phyloP scores from a whole-genome alignment of 2,888 invertebrate species.

The Penaeus monodon region DNA sequence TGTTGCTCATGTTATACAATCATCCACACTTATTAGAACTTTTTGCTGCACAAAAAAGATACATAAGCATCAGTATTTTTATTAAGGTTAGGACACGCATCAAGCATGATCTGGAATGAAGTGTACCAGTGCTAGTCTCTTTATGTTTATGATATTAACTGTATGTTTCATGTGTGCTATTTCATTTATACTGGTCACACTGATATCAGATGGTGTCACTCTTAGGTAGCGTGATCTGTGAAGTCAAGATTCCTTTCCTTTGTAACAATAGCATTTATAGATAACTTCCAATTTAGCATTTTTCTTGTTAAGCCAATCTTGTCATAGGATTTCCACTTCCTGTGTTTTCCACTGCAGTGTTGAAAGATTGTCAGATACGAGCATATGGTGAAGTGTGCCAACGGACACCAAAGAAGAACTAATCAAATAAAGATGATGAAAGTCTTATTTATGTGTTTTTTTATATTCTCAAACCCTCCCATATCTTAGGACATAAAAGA shows the following conservation, averaged over 20 bases:
- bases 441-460: neutral
- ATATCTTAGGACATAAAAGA: neutral
- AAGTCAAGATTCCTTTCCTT: neutral
- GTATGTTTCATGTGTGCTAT: neutral
- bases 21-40: constrained; percentile 2
- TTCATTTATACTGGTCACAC: neutral
- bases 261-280: neutral
- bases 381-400: constrained; percentile 16
- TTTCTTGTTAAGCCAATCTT: neutral
- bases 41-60: constrained; percentile 10
- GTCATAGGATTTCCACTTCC: neutral
- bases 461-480: neutral
- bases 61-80: neutral
- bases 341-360: neutral
- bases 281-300: neutral
- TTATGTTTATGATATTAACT: neutral
- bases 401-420: constrained; percentile 25
- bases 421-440: constrained; percentile 8
- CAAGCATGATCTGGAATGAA: neutral
- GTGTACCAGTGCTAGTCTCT: constrained; percentile 17
- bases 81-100: neutral
- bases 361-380: neutral
- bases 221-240: neutral
- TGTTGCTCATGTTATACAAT: constrained; percentile 10
- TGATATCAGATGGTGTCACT: neutral